Base-by-base conservation (phyloP, 2,888 invertebrate genomes). In the Stenolophus ochropezus region DNA sequence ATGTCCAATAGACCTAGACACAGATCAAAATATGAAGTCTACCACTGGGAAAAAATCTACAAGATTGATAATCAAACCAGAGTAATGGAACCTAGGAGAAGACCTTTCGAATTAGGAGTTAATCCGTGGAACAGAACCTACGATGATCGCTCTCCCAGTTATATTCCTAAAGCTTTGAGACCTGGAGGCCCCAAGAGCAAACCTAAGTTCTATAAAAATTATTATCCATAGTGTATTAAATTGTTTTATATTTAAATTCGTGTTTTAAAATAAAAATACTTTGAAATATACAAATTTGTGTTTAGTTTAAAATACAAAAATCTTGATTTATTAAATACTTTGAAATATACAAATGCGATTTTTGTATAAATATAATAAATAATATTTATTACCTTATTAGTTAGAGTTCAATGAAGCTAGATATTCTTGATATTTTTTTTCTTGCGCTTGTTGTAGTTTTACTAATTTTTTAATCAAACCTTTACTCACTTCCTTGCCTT, bases 401-500 rank as follows among this genome's bases (percentile, higher is more conserved):
- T 73, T 73, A 73, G 16, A 27, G 27, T 79, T 75, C 51, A 83
- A n/a, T 11, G 91, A 89, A 1, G 91, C 89, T 83, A 94, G 88
- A 88, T 95, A 97, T 86, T 97, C 97, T 82, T 94, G 93, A 89
- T 97, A 96, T 86, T 94, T 95, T 88, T 96, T 96, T 86, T 96
- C 96, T 87, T 98, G 98, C 0, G 94, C 93, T 85, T 94, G 94
- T 87, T 97, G 97, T 2, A 96, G 88, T 88, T 98, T 98, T 86
- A 94, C 94, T 14, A 98, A 89, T 87, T 98, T 98, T 88, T 98
- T 98, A 23, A 95, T 84, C 80, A 94, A 94, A 1, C 97, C 96
- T 90, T 98, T 98, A 86, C 96, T 95, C 1, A 99, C 90, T 87
- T 98, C 98, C 86, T 97, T 96, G 11, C 98, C 99, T 65, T 95